Evolutionary conservation across 2,888 invertebrate species (phyloP).

Genomic region (Biston stratarius): DNA sequence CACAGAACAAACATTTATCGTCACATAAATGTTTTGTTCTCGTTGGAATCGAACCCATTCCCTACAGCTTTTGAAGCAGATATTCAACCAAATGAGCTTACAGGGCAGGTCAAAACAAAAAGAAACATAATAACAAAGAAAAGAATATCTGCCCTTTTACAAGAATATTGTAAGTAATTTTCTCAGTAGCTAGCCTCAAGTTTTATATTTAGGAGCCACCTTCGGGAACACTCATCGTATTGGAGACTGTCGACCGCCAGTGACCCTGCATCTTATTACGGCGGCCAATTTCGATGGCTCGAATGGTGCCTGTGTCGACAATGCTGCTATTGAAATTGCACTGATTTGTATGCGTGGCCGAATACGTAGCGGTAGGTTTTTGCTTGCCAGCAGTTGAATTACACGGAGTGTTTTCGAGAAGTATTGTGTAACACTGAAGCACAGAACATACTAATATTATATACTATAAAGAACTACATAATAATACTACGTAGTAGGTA

Average conservation of each 20-base stretch:
- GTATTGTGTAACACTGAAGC: too few species aligned
- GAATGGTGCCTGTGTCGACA: slow-evolving; percentile 6
- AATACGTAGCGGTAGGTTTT: neutral
- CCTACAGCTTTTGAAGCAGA: too few species aligned
- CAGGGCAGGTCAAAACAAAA: too few species aligned
- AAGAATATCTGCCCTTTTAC: neutral
- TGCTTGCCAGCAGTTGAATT: neutral
- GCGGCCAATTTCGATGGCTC: slow-evolving; percentile 9
- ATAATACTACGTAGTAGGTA: too few species aligned
- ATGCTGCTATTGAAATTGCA: slow-evolving; percentile 23
- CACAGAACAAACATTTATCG: too few species aligned
- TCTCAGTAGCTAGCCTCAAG: neutral
- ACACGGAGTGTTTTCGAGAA: too few species aligned
- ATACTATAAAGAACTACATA: too few species aligned
- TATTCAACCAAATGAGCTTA: too few species aligned
- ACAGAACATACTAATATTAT: too few species aligned
- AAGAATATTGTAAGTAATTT: neutral
- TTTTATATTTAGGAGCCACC: slow-evolving; percentile 17
- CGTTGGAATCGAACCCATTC: too few species aligned
- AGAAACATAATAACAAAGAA: too few species aligned
- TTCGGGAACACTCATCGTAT: slow-evolving; percentile 15
- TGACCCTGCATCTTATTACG: slow-evolving; percentile 30
- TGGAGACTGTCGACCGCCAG: slow-evolving; percentile 7
- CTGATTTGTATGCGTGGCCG: slow-evolving; percentile 2
- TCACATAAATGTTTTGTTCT: too few species aligned